Percentiles rank a stretch among this genome's conserved stretches.
Conservation (phyloP, 2,888 invertebrate species). For the Morpho helenor region DNA sequence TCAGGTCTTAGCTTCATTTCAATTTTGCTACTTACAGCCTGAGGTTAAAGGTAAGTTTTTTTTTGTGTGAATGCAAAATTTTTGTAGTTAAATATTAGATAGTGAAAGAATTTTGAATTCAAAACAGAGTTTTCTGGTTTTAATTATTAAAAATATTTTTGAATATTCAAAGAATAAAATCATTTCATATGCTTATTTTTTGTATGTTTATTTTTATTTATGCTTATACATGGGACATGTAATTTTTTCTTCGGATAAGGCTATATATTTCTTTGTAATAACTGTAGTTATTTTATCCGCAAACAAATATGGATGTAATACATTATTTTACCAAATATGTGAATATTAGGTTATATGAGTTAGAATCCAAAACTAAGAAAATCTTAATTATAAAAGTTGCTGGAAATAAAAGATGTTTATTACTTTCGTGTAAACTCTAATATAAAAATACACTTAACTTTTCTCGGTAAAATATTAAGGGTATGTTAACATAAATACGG, state of each 20-base stretch:
- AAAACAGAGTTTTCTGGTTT: slow-evolving; percentile 3
- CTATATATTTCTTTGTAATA: no score
- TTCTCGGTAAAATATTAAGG: slow-evolving; percentile 38
- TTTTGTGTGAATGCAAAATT: neutral
- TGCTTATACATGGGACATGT: no score
- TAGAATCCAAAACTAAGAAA: no score
- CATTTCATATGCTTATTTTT: no score
- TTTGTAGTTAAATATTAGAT: slow-evolving; percentile 20
- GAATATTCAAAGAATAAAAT: neutral
- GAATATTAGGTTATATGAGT: no score
- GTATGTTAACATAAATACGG: slow-evolving; percentile 41
- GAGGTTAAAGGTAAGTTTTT: slow-evolving; percentile 3
- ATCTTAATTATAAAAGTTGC: no score
- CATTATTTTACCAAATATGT: no score
- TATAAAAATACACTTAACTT: slow-evolving; percentile 24
- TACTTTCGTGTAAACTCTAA: slow-evolving; percentile 28
- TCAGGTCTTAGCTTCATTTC: slow-evolving; percentile 6
- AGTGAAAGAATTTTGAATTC: slow-evolving; percentile 19
- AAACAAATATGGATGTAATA: no score
- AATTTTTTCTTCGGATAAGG: no score
- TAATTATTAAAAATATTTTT: neutral
- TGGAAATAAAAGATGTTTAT: slow-evolving; percentile 15
- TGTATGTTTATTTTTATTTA: no score
- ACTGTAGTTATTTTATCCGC: no score
- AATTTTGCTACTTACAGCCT: slow-evolving; percentile 5